Base-by-base conservation (phyloP, 1,140 invertebrate genomes). In the Diabrotica undecimpunctata region DNA sequence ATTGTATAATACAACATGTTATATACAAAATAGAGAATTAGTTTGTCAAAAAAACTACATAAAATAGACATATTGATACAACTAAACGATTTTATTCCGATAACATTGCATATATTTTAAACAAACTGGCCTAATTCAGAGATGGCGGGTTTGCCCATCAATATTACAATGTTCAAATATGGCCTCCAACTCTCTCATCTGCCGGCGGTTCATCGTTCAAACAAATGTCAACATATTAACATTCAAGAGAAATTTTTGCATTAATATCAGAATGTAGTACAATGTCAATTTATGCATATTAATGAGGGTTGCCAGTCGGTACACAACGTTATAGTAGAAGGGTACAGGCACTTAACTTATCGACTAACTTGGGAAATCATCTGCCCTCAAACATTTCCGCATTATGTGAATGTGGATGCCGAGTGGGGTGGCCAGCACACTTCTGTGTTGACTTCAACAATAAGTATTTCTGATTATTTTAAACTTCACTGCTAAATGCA, bases 231-330 rank as follows among this genome's bases (percentile, higher is more conserved):
- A 69, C 67, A 69, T 59, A 69, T 69, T 69, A 69, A 66, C 65
- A 69, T 69, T 66, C 68, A 66, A 66, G 65, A 69, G 65, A 56
- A 59, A 66, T 69, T 69, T 69, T 69, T 66, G 65, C 57, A 66
- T 69, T 66, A 69, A 69, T 69, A 64, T 38, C 51, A 60, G 37
- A 57, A 64, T 66, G 57, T 61, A 56, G 65, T 69, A 66, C 68
- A 66, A 69, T 66, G 65, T 69, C 68, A 66, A 69, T 69, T 69
- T 69, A 69, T 67, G 68, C 65, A 69, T 69, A 69, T 69, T 69
- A 69, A 69, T 69, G 68, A 64, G 60, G 61, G 59, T 38, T 56
- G 36, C 14, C 38, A n/a, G 41, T 46, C 41, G n/a, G 54, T 41
- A 63, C 54, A 56, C 61, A 61, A 13, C n/a, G 57, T 59, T 59